phyloP scores from a whole-genome alignment of 2,113 vertebrate species.

The Bungarus multicinctus region DNA sequence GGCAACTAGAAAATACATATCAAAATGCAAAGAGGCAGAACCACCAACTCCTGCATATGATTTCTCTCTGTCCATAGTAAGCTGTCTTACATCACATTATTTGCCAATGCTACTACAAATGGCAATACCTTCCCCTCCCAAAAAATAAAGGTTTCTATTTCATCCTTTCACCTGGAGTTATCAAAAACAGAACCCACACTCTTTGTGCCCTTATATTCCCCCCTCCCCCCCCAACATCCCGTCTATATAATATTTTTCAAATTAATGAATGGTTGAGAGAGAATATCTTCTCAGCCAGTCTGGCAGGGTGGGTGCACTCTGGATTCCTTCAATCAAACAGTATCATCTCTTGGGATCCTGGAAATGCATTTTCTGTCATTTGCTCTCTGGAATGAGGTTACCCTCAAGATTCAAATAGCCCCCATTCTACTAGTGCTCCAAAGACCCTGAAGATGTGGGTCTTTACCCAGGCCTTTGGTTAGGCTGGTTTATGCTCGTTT shows the following conservation, averaged over 20 bases:
- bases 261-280: not conserved
- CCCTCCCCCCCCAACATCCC: not conserved
- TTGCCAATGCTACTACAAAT: not conserved
- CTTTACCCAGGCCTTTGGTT: not conserved
- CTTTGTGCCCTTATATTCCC: not conserved
- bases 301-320: not conserved
- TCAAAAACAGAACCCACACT: not conserved
- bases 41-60: not conserved
- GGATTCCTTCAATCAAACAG: not conserved
- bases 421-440: not conserved
- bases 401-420: not conserved
- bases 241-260: not conserved
- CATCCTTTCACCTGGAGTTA: not conserved
- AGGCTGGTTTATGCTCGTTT: not conserved
- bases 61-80: not conserved
- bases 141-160: not conserved
- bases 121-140: not conserved
- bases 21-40: not conserved
- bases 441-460: not conserved
- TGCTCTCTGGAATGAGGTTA: not conserved
- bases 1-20: not conserved
- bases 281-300: not conserved
- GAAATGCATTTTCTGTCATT: not conserved
- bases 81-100: not conserved
- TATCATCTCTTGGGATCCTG: not conserved